These are phyloP conservation scores for Dipodomys merriami DNA, from an alignment of 2,113 vertebrate genomes.

Conservation along the genomic window DNA sequence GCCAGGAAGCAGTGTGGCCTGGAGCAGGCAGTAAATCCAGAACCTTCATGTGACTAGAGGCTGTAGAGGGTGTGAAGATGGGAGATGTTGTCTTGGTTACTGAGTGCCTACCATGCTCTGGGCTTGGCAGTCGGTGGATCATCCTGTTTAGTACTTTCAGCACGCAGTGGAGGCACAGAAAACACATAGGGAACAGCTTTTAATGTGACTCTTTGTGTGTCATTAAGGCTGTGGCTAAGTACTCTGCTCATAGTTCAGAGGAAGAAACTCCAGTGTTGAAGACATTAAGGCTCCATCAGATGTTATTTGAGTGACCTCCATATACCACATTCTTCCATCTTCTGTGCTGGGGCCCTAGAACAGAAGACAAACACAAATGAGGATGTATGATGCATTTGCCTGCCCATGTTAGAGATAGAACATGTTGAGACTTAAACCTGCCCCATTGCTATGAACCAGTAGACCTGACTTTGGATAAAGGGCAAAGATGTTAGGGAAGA, in stretches of 20 bases:
- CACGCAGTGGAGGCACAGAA: too few species aligned
- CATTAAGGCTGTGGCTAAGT: background rate
- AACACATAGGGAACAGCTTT: too few species aligned
- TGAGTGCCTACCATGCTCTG: fast-evolving
- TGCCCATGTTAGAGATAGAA: background rate
- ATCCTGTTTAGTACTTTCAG: background rate
- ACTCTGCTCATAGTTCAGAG: background rate
- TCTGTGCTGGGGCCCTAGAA: background rate
- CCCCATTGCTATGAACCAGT: background rate
- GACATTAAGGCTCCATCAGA: background rate
- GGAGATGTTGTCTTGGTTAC: background rate
- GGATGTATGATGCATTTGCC: background rate
- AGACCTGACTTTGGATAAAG: background rate
- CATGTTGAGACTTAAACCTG: background rate
- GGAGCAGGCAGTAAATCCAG: background rate
- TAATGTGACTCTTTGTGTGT: background rate
- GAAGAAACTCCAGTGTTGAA: background rate
- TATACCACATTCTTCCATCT: fast-evolving
- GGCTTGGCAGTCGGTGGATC: background rate
- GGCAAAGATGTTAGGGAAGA: background rate
- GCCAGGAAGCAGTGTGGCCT: background rate
- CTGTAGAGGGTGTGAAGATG: too few species aligned
- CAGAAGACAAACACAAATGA: background rate
- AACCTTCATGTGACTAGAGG: fast-evolving
- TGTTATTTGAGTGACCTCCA: background rate